Base-by-base conservation (phyloP, 2,888 invertebrate genomes). In the Eristalis tenax region DNA sequence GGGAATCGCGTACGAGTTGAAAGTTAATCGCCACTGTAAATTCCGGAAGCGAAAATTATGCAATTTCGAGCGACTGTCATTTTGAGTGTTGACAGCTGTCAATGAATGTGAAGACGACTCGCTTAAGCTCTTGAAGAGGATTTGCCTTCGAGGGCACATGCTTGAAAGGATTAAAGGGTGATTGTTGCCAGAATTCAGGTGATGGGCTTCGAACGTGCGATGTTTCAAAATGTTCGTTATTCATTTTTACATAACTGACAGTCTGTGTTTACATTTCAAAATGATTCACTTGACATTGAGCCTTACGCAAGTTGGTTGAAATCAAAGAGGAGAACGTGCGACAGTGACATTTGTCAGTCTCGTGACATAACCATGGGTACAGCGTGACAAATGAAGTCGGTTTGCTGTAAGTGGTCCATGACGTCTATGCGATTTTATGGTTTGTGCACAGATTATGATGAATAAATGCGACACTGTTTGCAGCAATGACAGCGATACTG, bases 31-130 rank as follows among this genome's bases (percentile, higher is more conserved):
- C 26, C 59, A 2, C 15, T 4, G 13, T 59, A 13, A 59, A 59
- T 59, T 59, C 59, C 59, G 59, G 59, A 59, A 59, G 59, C 26
- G 26, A n/a, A 28, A 28, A 26, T 59, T 59, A 59, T 59, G 59
- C 26, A 59, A 59, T 59, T 11, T 59, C 15, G 26, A 59, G 59
- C 13, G 59, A 4, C 26, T 26, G 59, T 59, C 26, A 59, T 15
- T 26, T 59, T 23, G 26, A 28, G 26, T 26, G 50, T n/a, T 50
- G 50, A 50, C 18, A 50, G n/a, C 50, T 50, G 50, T 50, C 50
- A 18, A 50, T 50, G 50, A 43, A 6, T n/a, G 2, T 43, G 40
- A 15, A 3, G 40, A 38, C n/a, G 43, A 43, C 6, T 50, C 15
- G 5, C n/a, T 18, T n/a, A 18, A 6, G 43, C 50, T 6, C 50